Evolutionary conservation across 2,113 vertebrate species (phyloP), one percentile per base, ranked within the genome.

Genomic region (Lepus americanus): DNA sequence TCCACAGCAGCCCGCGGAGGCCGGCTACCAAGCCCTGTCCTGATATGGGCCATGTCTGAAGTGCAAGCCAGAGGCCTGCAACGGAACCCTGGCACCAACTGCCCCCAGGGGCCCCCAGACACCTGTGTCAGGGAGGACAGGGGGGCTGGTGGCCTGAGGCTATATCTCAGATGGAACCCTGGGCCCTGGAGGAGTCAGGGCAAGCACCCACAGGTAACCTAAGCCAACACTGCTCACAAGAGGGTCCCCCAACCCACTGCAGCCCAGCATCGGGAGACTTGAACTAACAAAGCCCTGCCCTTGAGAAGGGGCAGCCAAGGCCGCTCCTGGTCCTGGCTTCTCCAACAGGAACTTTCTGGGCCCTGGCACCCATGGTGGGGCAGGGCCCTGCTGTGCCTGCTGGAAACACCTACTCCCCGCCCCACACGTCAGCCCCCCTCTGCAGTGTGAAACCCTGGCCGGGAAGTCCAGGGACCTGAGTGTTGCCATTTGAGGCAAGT

Each of bases 1-100:
- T 59, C 19, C 13, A 44, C 1, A 61, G 23, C 76, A 63, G 53
- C 36, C 66, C 44, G 16, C 10, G 31, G 67, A 73, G 1, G 49
- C 25, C 5, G 6, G 9, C 70, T 6, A 1, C 69, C 0, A 63
- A 59, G 0, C 10, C 23, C 49, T 23, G 1, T 3, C 36, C 70
- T 67, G 23, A 5, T 10, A 4, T 10, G 27, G 33, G 31, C 29
- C 49, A 23, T 11, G 2, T 29, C 29, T 84, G 14, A 36, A 74
- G 31, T 36, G 11, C 5, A 86, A 31, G 69, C n/a, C 55, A 2
- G 27, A 55, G 66, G 6, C n/a, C 22, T 23, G 4, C 22, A 69
- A 5, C 2, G 59, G 6, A 51, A 12, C 33, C 49, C n/a, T 22
- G 9, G 49, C 19, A 67, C 7, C 25, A 14, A 7, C 39, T 29